Percentiles rank a stretch among this genome's conserved stretches.
These are phyloP conservation scores for Formica selysi DNA, from an alignment of 1,140 invertebrate genomes.

Conservation along the genomic window DNA sequence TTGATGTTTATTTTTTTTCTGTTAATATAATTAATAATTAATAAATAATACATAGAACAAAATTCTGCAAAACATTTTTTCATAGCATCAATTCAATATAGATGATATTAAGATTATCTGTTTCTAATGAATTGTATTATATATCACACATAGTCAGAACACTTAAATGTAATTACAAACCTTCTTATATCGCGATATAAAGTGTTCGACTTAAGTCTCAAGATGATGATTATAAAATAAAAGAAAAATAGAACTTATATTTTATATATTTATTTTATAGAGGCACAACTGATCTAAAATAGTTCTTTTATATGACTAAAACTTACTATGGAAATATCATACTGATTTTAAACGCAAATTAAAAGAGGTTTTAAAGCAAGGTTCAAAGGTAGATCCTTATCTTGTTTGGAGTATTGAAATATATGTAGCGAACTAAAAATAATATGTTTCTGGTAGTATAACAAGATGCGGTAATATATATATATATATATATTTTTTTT, in stretches of 20 bases:
- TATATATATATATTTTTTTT: not conserved
- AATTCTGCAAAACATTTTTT: not conserved
- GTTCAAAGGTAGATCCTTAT: conserved; percentile 48
- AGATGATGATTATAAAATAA: not conserved
- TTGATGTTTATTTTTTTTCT: no score
- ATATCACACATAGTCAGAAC: not conserved
- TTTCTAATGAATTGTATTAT: no score
- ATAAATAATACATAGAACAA: no score
- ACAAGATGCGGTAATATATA: not conserved
- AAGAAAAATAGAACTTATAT: not conserved
- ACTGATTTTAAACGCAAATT: conserved; percentile 51
- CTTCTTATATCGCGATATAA: not conserved
- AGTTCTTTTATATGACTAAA: not conserved
- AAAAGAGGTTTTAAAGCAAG: conserved; percentile 21
- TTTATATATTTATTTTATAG: not conserved
- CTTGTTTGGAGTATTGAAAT: not conserved
- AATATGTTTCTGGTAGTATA: not conserved
- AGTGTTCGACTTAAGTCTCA: not conserved
- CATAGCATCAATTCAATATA: not conserved
- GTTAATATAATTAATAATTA: no score
- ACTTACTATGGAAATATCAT: not conserved
- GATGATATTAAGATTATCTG: no score
- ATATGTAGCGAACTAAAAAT: not conserved
- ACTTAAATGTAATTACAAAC: not conserved
- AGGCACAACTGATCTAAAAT: not conserved